These are phyloP conservation scores for Bradypodion pumilum DNA, from an alignment of 2,797 vertebrate genomes.

Conservation along the genomic window DNA sequence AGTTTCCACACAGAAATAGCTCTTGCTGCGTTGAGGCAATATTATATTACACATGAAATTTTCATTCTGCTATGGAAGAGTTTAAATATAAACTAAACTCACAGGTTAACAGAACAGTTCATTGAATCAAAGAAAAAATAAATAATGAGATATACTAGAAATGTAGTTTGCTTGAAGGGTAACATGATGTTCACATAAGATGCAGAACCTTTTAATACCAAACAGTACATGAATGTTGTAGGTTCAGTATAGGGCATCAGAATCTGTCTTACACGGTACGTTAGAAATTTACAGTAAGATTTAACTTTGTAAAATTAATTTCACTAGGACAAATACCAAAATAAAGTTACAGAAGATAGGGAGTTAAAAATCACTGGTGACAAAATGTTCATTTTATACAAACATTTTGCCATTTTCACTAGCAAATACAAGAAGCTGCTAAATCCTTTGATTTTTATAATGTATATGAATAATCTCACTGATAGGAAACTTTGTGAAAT, in stretches of 20 bases:
- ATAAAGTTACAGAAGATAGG: constrained; percentile 58
- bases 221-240: constrained; percentile 50
- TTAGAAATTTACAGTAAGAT: constrained; percentile 63
- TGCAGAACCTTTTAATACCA: constrained; percentile 23
- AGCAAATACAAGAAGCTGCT: constrained; percentile 60
- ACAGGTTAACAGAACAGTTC: constrained; percentile 72
- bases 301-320: constrained; percentile 55
- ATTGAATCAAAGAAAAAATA: constrained; percentile 79
- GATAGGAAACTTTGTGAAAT: constrained; percentile 54
- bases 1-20: background rate
- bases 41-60: constrained; percentile 31
- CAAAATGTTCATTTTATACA: constrained; percentile 56
- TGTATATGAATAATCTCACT: constrained; percentile 54
- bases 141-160: constrained; percentile 78
- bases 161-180: constrained; percentile 69
- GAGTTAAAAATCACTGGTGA: constrained; percentile 19
- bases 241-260: constrained; percentile 45
- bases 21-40: constrained; percentile 73
- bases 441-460: constrained; percentile 25
- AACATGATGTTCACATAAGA: constrained; percentile 62
- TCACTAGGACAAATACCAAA: constrained; percentile 47
- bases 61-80: constrained; percentile 71
- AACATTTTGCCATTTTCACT: constrained; percentile 64
- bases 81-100: constrained; percentile 77
- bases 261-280: constrained; percentile 63